Evolutionary conservation across 2,888 invertebrate species (phyloP), one percentile per base, ranked within the genome.

Genomic region (Linyphia triangularis): DNA sequence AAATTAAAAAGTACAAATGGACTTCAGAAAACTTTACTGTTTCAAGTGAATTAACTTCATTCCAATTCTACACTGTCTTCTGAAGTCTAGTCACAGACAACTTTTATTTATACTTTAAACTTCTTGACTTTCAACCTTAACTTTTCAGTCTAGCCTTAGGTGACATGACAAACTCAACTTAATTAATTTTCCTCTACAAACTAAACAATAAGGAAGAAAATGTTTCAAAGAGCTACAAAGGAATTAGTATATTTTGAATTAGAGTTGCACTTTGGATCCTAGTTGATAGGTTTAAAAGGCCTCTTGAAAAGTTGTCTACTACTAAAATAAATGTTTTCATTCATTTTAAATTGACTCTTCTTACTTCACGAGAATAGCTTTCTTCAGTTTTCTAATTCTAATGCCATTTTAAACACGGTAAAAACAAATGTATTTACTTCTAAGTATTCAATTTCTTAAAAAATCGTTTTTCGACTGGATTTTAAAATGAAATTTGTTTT

Each of bases 11-110:
- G 1, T 43, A 1, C 43, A 10, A 43, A 43, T 10, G 10, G 16
- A 10, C 16, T 63, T 61, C 5, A 24, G n/a, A n/a, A n/a, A 61
- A 61, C 61, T 61, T 63, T 24, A 13, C 24, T 26, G 13, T n/a
- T 63, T 26, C 7, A 63, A 63, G 63, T 63, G 26, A 63, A 63
- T 63, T 63, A 10, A 63, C 24, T 63, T 63, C 13, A 7, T 63
- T 2, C 7, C 5, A 63, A 63, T 9, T 5, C 0, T 5, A 16
- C 26, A 26, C 4, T n/a, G 26, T 24, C 63, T 26, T 7, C 16
- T 24, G 22, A 63, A 63, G 10, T 63, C 13, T n/a, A 9, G n/a
- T 67, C 33, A 19, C 33, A 0, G 2, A 30, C 9, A 67, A 30
- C 4, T 30, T 67, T 67, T 67, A 28, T 67, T 33, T n/a, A n/a